Evolutionary conservation across 1,140 invertebrate genomes (phyloP), one percentile per base, ranked within the genome.

Genomic region (Panulirus ornatus): DNA sequence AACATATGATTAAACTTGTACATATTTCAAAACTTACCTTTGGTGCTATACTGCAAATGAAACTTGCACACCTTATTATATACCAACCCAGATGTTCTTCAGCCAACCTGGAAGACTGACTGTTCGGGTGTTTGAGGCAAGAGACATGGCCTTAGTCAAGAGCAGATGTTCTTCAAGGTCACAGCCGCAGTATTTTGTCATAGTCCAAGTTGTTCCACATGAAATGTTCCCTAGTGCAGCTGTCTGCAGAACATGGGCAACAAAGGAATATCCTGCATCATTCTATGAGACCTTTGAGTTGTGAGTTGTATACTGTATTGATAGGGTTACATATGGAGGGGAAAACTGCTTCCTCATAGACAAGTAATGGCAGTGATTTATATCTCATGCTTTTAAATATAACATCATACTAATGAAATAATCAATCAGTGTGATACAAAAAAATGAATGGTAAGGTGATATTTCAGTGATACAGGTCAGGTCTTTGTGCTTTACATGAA

Each of bases 281-380:
- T 84, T 84, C 66, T 47, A 84, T 36, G 66, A 84, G 8, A 84
- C 83, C 9, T 84, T 84, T 30, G 42, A 84, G 40, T 84, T 84
- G 83, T 84, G 22, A 71, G 66, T 84, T 6, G 6, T 47, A 3
- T 58, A 11, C 1, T 58, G 14, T 58, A 22, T 58, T 19, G 54
- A 22, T 0, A 58, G 54, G 11, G 54, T 58, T 3, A 19, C 0
- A 0, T 22, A 58, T 6, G 44, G 44, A 47, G 44, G 5, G 44
- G 14, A 6, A 11, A 47, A 6, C 5, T 47, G 44, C 44, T 47
- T 47, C 44, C 14, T 14, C n/a, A n/a, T n/a, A n/a, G n/a, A n/a
- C n/a, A n/a, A n/a, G n/a, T n/a, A n/a, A n/a, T n/a, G n/a, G n/a
- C n/a, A n/a, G n/a, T n/a, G n/a, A n/a, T n/a, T n/a, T n/a, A n/a